Evolutionary conservation across 2,888 invertebrate species (phyloP), one percentile per base, ranked within the genome.

Genomic region (Torymus aiolomorphi): DNA sequence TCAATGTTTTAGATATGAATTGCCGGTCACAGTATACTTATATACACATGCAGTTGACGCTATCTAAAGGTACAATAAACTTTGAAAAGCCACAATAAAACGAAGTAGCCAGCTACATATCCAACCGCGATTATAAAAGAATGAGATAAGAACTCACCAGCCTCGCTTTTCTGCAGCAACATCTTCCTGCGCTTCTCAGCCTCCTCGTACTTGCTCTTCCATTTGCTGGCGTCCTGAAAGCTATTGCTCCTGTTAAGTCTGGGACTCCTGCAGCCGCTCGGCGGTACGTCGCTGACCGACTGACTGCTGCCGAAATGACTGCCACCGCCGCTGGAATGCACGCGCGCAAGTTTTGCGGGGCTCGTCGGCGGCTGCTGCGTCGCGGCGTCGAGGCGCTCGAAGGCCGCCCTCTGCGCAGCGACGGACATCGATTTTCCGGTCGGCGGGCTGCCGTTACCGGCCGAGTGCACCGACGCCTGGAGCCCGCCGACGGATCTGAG

Each of bases 141-240:
- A 52, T 16, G 67, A 73, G 63, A 12, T 20, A 20, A 69, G 0
- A 4, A 91, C 92, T 92, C 89, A 95, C 95, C 93, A 92, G 94
- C 94, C 91, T 95, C 95, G 81, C 93, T 93, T 89, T 94, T 94
- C 83, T 93, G 92, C 71, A 95, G 92, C 84, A 94, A 90, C 67
- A 92, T 89, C 89, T 95, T 95, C 89, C 95, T 92, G 88, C 93
- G 93, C 86, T 93, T 92, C 88, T 95, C 95, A 8, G 93, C 92
- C 63, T 95, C 95, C 86, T 95, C 95, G 88, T 92, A 95, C 91
- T 93, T 94, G 83, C 90, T 91, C 91, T 93, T 94, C 95, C 95
- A 95, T 77, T 87, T 88, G 51, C 56, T 18, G 13, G 78, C 79
- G 51, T 79, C 79, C 20, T 76, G 71, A 31, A 78, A 81, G 72